Evolutionary conservation across 2,888 invertebrate genomes (phyloP).

Genomic region (Glyphotaelius pellucidus): DNA sequence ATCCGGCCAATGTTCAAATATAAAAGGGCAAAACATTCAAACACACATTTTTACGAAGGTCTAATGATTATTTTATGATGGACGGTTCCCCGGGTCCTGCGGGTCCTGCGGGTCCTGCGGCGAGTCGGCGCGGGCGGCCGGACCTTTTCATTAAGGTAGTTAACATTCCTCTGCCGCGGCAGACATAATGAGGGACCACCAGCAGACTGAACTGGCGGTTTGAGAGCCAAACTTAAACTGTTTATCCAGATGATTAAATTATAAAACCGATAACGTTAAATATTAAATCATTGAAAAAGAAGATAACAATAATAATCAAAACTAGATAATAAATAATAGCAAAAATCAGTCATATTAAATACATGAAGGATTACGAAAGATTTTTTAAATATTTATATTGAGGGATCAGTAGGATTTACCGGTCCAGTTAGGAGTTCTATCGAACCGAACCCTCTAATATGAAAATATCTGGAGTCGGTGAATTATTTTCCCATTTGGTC

Average conservation of each 20-base stretch:
- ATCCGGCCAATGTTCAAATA: background rate
- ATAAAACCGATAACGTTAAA: background rate
- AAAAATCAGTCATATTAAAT: too few relatives aligned
- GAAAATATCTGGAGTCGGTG: too few relatives aligned
- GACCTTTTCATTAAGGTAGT: constrained; percentile 44
- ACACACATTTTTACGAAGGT: background rate
- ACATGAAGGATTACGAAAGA: too few relatives aligned
- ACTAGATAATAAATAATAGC: too few relatives aligned
- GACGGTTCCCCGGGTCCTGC: background rate
- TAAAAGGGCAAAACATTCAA: background rate
- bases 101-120: background rate
- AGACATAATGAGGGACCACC: background rate
- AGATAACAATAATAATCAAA: too few relatives aligned
- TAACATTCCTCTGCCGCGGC: constrained; percentile 27
- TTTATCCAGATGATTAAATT: background rate
- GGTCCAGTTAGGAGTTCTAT: too few relatives aligned
- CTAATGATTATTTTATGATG: constrained; percentile 3
- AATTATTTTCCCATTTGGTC: too few relatives aligned
- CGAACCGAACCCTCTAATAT: too few relatives aligned
- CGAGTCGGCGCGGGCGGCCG: background rate
- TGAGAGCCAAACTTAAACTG: background rate
- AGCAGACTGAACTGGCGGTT: background rate
- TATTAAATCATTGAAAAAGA: too few relatives aligned
- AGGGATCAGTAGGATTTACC: too few relatives aligned
- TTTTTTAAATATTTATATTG: too few relatives aligned